These are phyloP conservation scores for Pteronotus mesoamericanus DNA, from an alignment of 2,797 vertebrate species.

Conservation along the genomic window DNA sequence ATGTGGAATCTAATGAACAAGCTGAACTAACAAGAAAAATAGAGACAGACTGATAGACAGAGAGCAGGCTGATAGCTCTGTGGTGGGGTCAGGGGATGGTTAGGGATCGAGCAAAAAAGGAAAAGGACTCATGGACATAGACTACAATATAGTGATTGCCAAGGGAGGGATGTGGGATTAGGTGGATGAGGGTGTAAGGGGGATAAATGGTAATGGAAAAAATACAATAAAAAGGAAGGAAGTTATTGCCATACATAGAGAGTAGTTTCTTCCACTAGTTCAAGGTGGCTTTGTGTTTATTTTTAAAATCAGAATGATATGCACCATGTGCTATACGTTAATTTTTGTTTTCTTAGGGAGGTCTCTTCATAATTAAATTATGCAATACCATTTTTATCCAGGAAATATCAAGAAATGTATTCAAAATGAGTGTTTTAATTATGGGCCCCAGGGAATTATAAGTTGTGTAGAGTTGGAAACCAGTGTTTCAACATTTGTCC, in stretches of 20 bases:
- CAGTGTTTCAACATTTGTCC: not conserved
- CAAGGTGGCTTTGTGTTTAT: not conserved
- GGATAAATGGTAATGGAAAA: too few species aligned
- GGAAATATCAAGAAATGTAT: not conserved
- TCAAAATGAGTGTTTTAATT: not conserved
- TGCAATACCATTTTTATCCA: not conserved
- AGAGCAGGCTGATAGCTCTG: too few species aligned
- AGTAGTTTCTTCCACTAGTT: not conserved
- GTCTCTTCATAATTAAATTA: not conserved
- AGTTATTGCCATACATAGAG: not conserved
- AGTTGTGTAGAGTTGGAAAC: not conserved
- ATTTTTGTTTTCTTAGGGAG: not conserved
- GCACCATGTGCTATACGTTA: not conserved
- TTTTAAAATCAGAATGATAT: not conserved
- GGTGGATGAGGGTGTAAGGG: too few species aligned
- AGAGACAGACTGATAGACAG: too few species aligned
- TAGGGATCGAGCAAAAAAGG: too few species aligned
- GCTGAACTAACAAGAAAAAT: too few species aligned
- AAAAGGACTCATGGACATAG: too few species aligned
- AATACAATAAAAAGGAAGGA: not conserved
- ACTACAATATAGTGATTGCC: too few species aligned
- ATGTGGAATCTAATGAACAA: too few species aligned
- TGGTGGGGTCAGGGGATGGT: too few species aligned
- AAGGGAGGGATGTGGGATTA: too few species aligned
- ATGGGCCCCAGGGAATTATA: not conserved